Base-by-base conservation (phyloP, 2,888 invertebrate species). In the Tenthredo livida region DNA sequence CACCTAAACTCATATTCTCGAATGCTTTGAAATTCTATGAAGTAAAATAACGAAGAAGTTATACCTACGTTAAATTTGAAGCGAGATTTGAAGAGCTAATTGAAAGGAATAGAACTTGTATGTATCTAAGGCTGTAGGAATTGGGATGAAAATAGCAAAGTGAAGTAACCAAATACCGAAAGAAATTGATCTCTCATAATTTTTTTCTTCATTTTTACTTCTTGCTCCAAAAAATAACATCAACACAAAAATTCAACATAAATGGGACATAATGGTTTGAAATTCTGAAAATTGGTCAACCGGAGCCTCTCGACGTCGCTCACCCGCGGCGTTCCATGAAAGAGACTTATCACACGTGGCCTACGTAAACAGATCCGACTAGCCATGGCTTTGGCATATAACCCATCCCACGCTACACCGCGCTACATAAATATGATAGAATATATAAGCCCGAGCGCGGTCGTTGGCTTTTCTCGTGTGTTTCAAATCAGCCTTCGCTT, bases 291-390 rank as follows among this genome's bases (percentile, higher is more conserved):
- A 40, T 25, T 54, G 77, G 29, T 77, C 17, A 54, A 29, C 54
- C 5, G 17, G 2, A 77, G 33, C 43, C 40, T 54, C 50, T 33
- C 29, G 50, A 37, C 29, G 50, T 25, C 29, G 15, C 33, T n/a
- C 12, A 43, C 25, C 54, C 54, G 77, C 80, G 40, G 61, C 61
- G 37, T 21, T 61, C 58, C 40, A 21, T 80, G 58, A 61, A 40
- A 50, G 54, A 61, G 58, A 61, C 58, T 80, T 80, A 80, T 80
- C 80, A 58, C 80, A 80, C 80, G 61, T 80, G 80, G 80, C 80
- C 80, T 80, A 17, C 33, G 80, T 80, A 80, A 80, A 80, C 80
- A 80, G 80, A 40, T 80, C 25, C 80, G 21, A 21, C 80, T 80
- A 4, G 61, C 37, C 37, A 40, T 21, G 40, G 61, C n/a, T 80